These are phyloP conservation scores for Seladonia tumulorum DNA, from an alignment of 2,888 invertebrate species.

Conservation along the genomic window DNA sequence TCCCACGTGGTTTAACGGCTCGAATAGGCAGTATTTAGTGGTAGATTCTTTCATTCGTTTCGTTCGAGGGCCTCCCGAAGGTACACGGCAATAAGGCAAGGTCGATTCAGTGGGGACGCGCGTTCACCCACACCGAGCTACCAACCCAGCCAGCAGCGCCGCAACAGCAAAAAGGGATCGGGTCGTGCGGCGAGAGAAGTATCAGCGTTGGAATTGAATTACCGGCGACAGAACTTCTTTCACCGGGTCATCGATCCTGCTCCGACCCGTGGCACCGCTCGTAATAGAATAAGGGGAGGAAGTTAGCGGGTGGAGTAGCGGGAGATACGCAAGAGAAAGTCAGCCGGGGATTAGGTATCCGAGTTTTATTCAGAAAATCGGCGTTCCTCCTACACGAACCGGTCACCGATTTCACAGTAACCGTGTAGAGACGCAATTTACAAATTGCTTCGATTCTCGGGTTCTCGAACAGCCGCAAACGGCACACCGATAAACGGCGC, in stretches of 20 bases:
- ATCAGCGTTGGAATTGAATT: constrained; percentile 9
- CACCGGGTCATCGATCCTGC: constrained; percentile 1
- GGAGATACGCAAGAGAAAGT: not conserved
- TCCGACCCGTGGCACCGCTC: no score
- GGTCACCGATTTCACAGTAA: not conserved
- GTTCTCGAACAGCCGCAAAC: not conserved
- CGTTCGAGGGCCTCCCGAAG: not conserved
- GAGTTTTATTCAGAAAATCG: constrained; percentile 51
- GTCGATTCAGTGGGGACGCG: not conserved
- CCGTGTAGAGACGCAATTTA: not conserved
- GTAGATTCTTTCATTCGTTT: not conserved
- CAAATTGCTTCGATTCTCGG: not conserved
- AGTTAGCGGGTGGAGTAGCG: not conserved
- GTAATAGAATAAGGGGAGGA: not conserved
- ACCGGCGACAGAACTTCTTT: not conserved
- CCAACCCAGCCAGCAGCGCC: not conserved
- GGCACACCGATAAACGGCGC: not conserved
- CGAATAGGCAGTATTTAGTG: not conserved
- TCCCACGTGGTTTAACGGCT: not conserved
- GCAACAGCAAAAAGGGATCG: not conserved
- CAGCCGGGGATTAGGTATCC: not conserved
- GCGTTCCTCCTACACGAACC: constrained; percentile 5
- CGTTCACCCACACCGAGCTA: not conserved
- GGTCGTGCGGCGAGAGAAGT: not conserved
- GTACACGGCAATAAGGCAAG: not conserved